A percentile compares a stretch with the other conserved stretches of the same genome.
phyloP scores from a whole-genome alignment of 2,113 vertebrate genomes.

The Mus musculus region GRCm39 chr11:101649001-101649500 shows the following conservation, averaged over 20 bases:
- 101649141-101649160: background rate
- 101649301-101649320: conserved; percentile 68
- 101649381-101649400: conserved; percentile 54
- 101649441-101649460: conserved; percentile 46
- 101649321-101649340: conserved; percentile 51
- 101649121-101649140: background rate
- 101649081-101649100: background rate
- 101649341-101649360: conserved; percentile 56
- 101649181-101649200: background rate
- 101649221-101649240: background rate
- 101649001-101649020: background rate
- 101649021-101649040: background rate
- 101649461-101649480: background rate
- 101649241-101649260: background rate
- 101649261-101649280: conserved; percentile 33
- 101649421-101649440: conserved; percentile 72
- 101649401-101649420: conserved; percentile 16
- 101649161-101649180: background rate
- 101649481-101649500: conserved; percentile 17
- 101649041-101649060: background rate
- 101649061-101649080: background rate
- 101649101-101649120: background rate
- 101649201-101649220: background rate
- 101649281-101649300: conserved; percentile 52
- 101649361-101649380: conserved; percentile 8